Percentiles rank a stretch among this genome's conserved stretches.
Evolutionary conservation across 2,888 invertebrate species (phyloP).

Genomic region (Elysia crispata): DNA sequence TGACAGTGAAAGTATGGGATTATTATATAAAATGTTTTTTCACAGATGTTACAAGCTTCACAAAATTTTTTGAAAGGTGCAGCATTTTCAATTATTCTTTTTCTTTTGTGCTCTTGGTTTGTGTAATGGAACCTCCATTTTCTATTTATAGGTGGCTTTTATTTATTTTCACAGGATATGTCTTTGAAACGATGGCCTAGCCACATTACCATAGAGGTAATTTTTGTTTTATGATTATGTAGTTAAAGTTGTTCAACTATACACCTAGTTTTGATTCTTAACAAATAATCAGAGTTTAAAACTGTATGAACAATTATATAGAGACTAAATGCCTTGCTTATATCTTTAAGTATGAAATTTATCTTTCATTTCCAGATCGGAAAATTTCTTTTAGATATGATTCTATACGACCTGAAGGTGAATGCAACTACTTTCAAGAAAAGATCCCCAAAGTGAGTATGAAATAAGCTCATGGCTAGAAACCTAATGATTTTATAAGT

Average conservation of each 20-base stretch:
- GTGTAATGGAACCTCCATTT: no score
- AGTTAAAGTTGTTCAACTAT: not conserved
- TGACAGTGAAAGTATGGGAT: no score
- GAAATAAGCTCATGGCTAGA: not conserved
- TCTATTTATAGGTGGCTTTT: not conserved
- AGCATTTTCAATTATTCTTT: no score
- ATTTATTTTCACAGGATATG: constrained; percentile 55
- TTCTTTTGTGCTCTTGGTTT: no score
- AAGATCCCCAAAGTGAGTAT: constrained; percentile 50
- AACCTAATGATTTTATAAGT: constrained; percentile 2
- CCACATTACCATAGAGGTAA: constrained; percentile 58
- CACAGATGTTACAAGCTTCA: no score
- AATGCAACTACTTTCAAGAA: constrained; percentile 84
- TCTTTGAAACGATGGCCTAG: constrained; percentile 57
- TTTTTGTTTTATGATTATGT: constrained; percentile 33
- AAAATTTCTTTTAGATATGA: constrained; percentile 90
- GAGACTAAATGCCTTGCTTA: no score
- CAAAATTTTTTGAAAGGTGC: no score
- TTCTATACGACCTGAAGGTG: constrained; percentile 90
- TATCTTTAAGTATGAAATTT: not conserved
- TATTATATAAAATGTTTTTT: no score
- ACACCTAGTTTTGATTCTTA: not conserved
- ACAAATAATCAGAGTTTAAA: not conserved
- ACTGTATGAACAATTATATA: constrained; percentile 3
- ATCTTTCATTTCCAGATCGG: constrained; percentile 81